Base-by-base conservation (phyloP, 2,888 invertebrate genomes). In the Frankliniella intonsa region DNA sequence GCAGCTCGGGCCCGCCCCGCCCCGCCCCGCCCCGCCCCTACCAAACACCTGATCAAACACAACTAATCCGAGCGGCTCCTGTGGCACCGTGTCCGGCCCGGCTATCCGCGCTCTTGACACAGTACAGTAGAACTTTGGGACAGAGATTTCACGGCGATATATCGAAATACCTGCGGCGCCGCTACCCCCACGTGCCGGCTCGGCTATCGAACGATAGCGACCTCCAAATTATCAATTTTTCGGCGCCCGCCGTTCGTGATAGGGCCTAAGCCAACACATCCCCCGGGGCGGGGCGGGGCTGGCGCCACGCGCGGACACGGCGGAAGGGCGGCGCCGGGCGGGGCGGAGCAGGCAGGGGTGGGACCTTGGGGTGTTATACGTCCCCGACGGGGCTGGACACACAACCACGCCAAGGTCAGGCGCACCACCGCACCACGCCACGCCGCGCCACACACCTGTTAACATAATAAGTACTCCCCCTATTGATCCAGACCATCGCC, bases 381-480 rank as follows among this genome's bases (percentile, higher is more conserved):
- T 38, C 38, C 38, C 38, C 38, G 55, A 2, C 55, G 14, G 55
- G 55, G 14, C 55, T n/a, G 22, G 22, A 76, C 69, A 25, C 69
- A 12, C 22, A 12, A 11, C 62, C 62, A 22, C 69, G 69, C 69
- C 69, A 69, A 69, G 69, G 69, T n/a, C 69, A 22, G 69, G 19
- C 69, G 12, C 25, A 76, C 22, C 22, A 12, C 25, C 69, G 69
- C 25, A 22, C 55, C 14, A 55, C 17, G 55, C 55, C 55, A 19
- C 17, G 55, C 17, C 55, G 14, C 55, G 5, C 55, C 55, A 12
- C 14, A 76, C 69, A 76, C 69, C 69, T 76, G 69, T 76, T 76
- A 76, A 76, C 69, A 22, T 76, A 76, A 76, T 76, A 76, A 76
- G 22, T 25, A 25, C 69, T 25, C 69, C 69, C 69, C 69, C 69